These are phyloP conservation scores for Sesia apiformis DNA, from an alignment of 2,888 invertebrate species.

Conservation along the genomic window DNA sequence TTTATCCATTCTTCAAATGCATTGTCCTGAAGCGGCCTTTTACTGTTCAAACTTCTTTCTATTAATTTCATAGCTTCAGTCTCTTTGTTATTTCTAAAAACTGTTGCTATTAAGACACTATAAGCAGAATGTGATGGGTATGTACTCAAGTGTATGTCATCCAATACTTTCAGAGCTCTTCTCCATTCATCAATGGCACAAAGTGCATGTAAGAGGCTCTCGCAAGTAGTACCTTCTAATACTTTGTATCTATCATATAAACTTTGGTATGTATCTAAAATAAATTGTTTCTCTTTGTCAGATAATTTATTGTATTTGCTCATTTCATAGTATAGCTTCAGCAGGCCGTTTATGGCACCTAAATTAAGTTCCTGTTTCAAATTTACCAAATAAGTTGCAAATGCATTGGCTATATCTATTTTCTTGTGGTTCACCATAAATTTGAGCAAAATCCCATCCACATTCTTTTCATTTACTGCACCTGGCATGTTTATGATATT, in stretches of 20 bases:
- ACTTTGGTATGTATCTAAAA: conserved; percentile 63
- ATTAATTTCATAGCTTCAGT: conserved; percentile 76
- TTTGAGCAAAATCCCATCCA: conserved; percentile 76
- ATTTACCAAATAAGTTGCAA: conserved; percentile 68
- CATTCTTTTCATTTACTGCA: conserved; percentile 59
- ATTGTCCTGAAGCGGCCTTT: conserved; percentile 51
- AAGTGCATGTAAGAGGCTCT: conserved; percentile 76
- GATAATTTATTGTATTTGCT: conserved; percentile 34
- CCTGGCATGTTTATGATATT: conserved; percentile 45
- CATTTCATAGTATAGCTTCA: conserved; percentile 67
- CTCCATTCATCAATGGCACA: conserved; percentile 79
- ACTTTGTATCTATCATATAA: conserved; percentile 70
- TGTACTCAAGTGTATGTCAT: conserved; percentile 69
- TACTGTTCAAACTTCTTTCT: conserved; percentile 61
- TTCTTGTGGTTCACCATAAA: conserved; percentile 55
- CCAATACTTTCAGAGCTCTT: conserved; percentile 73
- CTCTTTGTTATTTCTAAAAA: conserved; percentile 74
- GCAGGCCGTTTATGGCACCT: conserved; percentile 73
- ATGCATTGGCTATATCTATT: conserved; percentile 69
- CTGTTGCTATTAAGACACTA: conserved; percentile 69
- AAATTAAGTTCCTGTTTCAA: conserved; percentile 67
- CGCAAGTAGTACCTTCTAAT: conserved; percentile 76
- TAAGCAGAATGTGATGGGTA: conserved; percentile 63
- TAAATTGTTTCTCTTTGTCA: conserved; percentile 63
- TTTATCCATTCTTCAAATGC: conserved; percentile 72